Evolutionary conservation across 2,888 invertebrate species (phyloP).

Genomic region (Blomia tropicalis): DNA sequence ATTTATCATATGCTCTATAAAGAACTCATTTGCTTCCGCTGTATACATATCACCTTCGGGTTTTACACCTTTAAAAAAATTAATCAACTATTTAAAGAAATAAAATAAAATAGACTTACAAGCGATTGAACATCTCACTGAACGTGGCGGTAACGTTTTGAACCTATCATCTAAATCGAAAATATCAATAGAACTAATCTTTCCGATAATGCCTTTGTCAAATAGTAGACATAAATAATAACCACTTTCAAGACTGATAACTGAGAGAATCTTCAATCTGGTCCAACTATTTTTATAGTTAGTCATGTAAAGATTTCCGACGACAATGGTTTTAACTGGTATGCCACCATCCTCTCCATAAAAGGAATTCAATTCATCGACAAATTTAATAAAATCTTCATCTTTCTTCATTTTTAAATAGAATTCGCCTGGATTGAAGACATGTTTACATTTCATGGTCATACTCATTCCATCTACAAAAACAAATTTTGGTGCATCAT

Average conservation of each 20-base stretch:
- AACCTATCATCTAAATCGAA: not conserved
- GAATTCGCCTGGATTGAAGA: not conserved
- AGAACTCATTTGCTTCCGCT: not conserved
- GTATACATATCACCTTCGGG: not conserved
- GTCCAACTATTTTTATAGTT: not conserved
- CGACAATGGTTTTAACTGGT: not conserved
- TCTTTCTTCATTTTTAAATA: not conserved
- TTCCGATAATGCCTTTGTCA: constrained; percentile 2
- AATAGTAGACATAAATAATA: not conserved
- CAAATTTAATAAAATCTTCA: not conserved
- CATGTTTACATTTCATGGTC: constrained; percentile 7
- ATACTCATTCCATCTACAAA: not conserved
- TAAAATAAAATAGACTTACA: not conserved
- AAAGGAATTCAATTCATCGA: not conserved
- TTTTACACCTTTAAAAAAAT: not conserved
- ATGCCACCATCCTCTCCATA: not conserved
- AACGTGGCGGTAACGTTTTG: not conserved
- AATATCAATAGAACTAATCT: not conserved
- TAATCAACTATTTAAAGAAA: not conserved
- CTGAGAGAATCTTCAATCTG: not conserved
- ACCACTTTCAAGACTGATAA: not conserved
- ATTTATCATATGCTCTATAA: not conserved
- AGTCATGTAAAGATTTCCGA: not conserved
- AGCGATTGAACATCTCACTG: not conserved
- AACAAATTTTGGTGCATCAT: no score